These are phyloP conservation scores for Corythoichthys intestinalis DNA, from an alignment of 2,113 vertebrate species.

Conservation along the genomic window DNA sequence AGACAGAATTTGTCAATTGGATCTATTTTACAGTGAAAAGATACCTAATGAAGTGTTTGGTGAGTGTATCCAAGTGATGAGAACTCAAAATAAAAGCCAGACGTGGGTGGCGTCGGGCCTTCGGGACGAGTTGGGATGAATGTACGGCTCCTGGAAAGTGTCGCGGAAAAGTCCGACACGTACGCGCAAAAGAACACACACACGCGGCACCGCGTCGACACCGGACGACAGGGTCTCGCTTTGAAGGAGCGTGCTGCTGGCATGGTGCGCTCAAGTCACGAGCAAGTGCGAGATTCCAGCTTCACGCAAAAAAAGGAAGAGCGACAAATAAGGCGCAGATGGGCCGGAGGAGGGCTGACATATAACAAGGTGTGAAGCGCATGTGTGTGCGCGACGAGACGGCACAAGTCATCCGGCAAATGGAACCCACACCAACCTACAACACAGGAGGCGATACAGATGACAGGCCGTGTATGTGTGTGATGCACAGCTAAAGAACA, in stretches of 20 bases:
- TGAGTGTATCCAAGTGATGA: not conserved
- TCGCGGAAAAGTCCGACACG: slow-evolving; percentile 16
- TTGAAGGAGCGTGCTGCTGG: slow-evolving; percentile 33
- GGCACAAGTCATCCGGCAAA: slow-evolving; percentile 46
- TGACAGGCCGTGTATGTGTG: slow-evolving; percentile 25
- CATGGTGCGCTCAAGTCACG: not conserved
- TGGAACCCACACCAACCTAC: slow-evolving; percentile 58
- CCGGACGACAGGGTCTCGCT: slow-evolving; percentile 30
- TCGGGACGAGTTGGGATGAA: slow-evolving; percentile 6
- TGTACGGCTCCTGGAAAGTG: slow-evolving; percentile 22
- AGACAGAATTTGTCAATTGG: not conserved
- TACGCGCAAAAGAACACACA: slow-evolving; percentile 27
- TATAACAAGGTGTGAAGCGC: slow-evolving; percentile 48
- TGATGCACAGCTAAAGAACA: slow-evolving; percentile 29
- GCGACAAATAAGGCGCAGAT: slow-evolving; percentile 54
- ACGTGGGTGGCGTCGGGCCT: slow-evolving; percentile 16
- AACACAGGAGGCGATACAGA: slow-evolving; percentile 54
- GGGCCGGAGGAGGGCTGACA: slow-evolving; percentile 63
- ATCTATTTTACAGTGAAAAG: not conserved
- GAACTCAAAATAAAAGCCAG: slow-evolving; percentile 7
- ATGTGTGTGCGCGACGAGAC: slow-evolving; percentile 32
- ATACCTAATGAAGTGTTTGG: not conserved
- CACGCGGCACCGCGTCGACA: slow-evolving; percentile 16
- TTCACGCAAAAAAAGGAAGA: slow-evolving; percentile 18
- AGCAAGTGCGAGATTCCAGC: not conserved